These are phyloP conservation scores for Spialia ferax DNA, from an alignment of 2,888 invertebrate species.

Conservation along the genomic window DNA sequence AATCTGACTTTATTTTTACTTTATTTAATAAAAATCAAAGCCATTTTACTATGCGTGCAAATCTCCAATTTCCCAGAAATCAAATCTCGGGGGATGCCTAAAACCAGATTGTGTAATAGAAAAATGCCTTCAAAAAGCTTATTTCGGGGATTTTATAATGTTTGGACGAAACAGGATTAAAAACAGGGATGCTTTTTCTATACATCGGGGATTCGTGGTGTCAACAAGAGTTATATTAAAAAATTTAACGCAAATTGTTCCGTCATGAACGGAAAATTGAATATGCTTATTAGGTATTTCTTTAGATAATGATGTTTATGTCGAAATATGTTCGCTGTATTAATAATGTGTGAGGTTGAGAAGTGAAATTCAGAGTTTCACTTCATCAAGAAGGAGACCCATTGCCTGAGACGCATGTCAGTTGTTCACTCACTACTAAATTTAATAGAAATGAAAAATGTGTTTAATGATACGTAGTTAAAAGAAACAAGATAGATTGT, in stretches of 20 bases:
- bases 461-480: too few relatives aligned
- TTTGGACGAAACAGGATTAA: not conserved
- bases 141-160: not conserved
- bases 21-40: constrained; percentile 1
- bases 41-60: not conserved
- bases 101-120: constrained; percentile 12
- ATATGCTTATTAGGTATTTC: too few relatives aligned
- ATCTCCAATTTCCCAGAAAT: constrained; percentile 7
- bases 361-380: too few relatives aligned
- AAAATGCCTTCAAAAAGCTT: constrained; percentile 2
- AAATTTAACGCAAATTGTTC: not conserved
- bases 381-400: too few relatives aligned
- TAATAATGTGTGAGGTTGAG: too few relatives aligned
- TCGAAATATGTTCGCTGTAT: too few relatives aligned
- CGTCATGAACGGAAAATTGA: not conserved
- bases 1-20: not conserved
- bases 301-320: not conserved
- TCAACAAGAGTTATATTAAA: not conserved
- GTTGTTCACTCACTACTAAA: too few relatives aligned
- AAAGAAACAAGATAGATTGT: too few relatives aligned
- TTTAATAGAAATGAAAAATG: too few relatives aligned
- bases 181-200: constrained; percentile 3
- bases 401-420: too few relatives aligned
- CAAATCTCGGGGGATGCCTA: constrained; percentile 6
- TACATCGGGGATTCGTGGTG: constrained; percentile 2